Base-by-base conservation (phyloP, 1,140 invertebrate species). In the Cotesia typhae region DNA sequence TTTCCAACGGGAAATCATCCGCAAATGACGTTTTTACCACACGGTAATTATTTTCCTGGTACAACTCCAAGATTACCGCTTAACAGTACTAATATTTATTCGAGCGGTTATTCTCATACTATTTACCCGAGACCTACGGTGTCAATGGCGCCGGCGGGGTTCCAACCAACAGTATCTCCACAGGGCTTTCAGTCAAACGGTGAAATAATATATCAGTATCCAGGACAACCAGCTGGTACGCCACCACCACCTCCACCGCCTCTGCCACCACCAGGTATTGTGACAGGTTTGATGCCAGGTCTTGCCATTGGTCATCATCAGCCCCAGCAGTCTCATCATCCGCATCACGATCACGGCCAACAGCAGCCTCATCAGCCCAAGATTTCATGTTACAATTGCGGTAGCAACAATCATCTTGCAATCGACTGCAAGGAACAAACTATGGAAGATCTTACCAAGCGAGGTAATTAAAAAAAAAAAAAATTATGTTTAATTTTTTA, bases 391-490 rank as follows among this genome's bases (percentile, higher is more conserved):
- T 92, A 91, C 76, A 92, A 92, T 76, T 92, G 91, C 81, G 91
- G 91, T 52, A 92, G 90, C 37, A 88, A 89, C 63, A 92, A 88
- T 67, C 95, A 97, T 83, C 87, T 89, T n/a, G 94, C 94, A 1
- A 85, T 89, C 72, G 95, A 96, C 51, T 97, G 95, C 83, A 92
- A 92, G 75, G 94, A 95, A 81, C 91, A 92, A 67, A 94, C 93
- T 5, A 95, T 96, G 90, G 95, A 97, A 81, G 94, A 95, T 84
- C 92, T 95, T 80, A 95, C 93, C n/a, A 90, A 88, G 77, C 84
- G 86, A 88, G 89, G 89, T 90, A 82, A 17, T 73, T 75, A 20
- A 47, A 72, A 12, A 70, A 3, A 41, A 36, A 7, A 5, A 64
- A 28, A 37, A 63, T 37, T n/a, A n/a, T n/a, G n/a, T n/a, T n/a